Percentiles rank a stretch among this genome's conserved stretches.
Conservation (phyloP, 2,797 vertebrate genomes). For the Pseudomugil gertrudae region DNA sequence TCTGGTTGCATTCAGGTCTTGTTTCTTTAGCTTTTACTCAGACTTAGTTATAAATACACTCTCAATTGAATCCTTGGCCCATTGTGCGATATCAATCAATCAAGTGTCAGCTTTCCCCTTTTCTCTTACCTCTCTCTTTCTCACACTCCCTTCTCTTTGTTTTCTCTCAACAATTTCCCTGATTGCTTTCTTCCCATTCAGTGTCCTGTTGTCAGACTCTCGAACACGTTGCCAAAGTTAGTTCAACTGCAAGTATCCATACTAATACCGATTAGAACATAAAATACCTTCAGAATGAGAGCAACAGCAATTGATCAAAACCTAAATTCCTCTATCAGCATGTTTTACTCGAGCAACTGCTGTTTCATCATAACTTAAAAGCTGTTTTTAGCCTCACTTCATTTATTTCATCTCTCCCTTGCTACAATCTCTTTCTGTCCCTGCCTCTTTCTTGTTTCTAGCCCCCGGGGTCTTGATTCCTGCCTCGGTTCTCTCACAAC, state of each 20-base stretch:
- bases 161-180: slow-evolving; percentile 21
- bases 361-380: slow-evolving; percentile 59
- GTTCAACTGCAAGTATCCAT: slow-evolving; percentile 21
- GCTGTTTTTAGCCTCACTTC: slow-evolving; percentile 49
- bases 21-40: slow-evolving; percentile 37
- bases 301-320: slow-evolving; percentile 45
- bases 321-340: slow-evolving; percentile 45
- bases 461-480: slow-evolving; percentile 42
- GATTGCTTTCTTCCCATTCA: slow-evolving; percentile 26
- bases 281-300: slow-evolving; percentile 44
- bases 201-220: slow-evolving; percentile 16
- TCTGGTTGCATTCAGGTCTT: slow-evolving; percentile 34
- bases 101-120: slow-evolving; percentile 23
- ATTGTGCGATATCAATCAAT: slow-evolving; percentile 33
- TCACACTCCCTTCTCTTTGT: slow-evolving; percentile 7
- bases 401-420: slow-evolving; percentile 42
- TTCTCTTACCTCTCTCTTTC: neutral
- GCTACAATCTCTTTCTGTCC: slow-evolving; percentile 21
- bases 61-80: slow-evolving; percentile 33
- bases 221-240: slow-evolving; percentile 8
- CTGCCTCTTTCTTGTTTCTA: slow-evolving; percentile 41
- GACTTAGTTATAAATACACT: slow-evolving; percentile 30
- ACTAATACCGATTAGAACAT: slow-evolving; percentile 36
- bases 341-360: slow-evolving; percentile 41
- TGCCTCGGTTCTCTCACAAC: slow-evolving; percentile 40